Evolutionary conservation across 2,888 invertebrate species (phyloP), one percentile per base, ranked within the genome.

Genomic region (Neelides folsomi): DNA sequence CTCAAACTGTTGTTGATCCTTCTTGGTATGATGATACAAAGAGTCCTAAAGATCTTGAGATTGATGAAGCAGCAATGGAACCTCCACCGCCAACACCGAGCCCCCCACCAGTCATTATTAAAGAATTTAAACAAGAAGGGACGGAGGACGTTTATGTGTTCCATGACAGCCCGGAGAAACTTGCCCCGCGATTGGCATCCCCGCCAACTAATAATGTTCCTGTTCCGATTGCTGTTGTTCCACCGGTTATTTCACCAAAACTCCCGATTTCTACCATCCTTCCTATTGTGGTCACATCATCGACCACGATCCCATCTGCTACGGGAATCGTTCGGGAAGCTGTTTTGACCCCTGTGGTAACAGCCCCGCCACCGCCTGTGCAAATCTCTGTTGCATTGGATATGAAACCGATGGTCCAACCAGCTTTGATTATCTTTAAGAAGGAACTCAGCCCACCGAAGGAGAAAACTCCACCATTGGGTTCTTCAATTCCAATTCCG

Each of bases 91-190:
- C 86, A 53, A 87, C 87, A 0, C 82, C 83, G 64, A 86, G 87
- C 42, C 87, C 86, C 66, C 80, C 80, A 66, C 86, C 86, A 66
- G 72, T n/a, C n/a, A n/a, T n/a, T n/a, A n/a, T n/a, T n/a, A n/a
- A n/a, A n/a, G 4, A 38, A 38, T 9, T 38, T 13, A 3, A 27
- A 13, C 27, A 27, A 47, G 5, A 37, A 47, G 47, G 8, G 15
- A 4, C 2, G 36, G 80, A 83, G 9, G 90, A 90, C 67, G 79
- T 92, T 2, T 92, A 90, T 68, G 90, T 90, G 69, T 92, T 92
- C 68, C 82, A 85, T 67, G 90, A 90, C 69, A 27, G 27, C 7
- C 27, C 27, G 27, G 27, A 27, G 27, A 27, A 27, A 27, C 4
- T 27, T 18, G 7, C 16, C 1, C 49, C 20, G 34, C 13, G 18